A percentile compares a stretch with the other conserved stretches of the same genome.
phyloP scores from a whole-genome alignment of 2,113 vertebrate species.

The Gallinago media region DNA sequence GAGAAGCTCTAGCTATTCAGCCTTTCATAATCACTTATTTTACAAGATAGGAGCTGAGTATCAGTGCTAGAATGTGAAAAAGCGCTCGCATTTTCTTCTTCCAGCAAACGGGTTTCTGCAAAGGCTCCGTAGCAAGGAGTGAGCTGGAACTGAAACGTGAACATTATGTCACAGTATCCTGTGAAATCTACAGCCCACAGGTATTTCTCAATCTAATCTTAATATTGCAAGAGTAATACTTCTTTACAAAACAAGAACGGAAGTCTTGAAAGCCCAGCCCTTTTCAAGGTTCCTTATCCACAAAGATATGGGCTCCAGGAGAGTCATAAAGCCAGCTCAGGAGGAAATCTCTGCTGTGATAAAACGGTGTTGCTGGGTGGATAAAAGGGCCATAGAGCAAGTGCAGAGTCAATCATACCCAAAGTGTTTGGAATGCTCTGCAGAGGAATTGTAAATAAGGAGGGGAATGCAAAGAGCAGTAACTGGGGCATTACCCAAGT shows the following conservation, averaged over 20 bases:
- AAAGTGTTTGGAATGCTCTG: not conserved
- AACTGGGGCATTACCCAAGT: not conserved
- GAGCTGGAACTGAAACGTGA: rapidly evolving
- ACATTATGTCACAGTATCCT: not conserved
- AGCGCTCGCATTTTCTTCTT: constrained; percentile 7
- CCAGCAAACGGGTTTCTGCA: constrained; percentile 71
- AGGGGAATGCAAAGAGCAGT: not conserved
- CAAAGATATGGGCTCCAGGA: not conserved
- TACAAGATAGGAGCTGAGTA: not conserved
- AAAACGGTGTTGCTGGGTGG: not conserved
- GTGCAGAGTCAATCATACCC: not conserved
- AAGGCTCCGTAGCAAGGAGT: not conserved
- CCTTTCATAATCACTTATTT: constrained; percentile 20
- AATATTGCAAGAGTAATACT: not conserved
- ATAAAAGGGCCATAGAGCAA: not conserved
- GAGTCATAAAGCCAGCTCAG: not conserved
- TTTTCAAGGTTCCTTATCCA: not conserved
- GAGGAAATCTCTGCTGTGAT: not conserved
- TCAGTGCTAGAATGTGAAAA: not conserved
- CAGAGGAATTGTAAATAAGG: not conserved
- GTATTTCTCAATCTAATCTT: constrained; percentile 58
- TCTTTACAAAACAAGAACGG: not conserved
- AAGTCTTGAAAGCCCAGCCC: not conserved
- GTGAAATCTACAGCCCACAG: constrained; percentile 68
- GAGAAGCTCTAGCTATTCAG: not conserved